phyloP scores from a whole-genome alignment of 2,797 vertebrate species.

The Lithobates pipiens region DNA sequence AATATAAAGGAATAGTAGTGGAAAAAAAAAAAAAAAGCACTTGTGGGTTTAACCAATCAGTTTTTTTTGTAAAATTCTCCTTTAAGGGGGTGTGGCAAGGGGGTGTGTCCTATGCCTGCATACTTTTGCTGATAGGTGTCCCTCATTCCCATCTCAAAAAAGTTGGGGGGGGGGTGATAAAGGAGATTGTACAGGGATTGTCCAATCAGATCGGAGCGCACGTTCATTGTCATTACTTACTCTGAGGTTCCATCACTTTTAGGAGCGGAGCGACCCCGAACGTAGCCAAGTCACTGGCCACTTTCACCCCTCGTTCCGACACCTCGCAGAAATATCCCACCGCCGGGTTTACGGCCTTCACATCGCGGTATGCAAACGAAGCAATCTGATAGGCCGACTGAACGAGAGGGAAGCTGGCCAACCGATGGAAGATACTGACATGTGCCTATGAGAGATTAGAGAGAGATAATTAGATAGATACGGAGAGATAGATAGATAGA shows the following conservation, averaged over 20 bases:
- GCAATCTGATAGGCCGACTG: constrained; percentile 22
- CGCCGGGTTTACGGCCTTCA: constrained; percentile 10
- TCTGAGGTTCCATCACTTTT: constrained; percentile 21
- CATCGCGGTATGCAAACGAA: constrained; percentile 6
- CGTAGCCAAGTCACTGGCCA: background rate
- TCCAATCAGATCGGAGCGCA: background rate
- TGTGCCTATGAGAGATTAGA: background rate
- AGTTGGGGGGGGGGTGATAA: no score
- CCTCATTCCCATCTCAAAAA: no score
- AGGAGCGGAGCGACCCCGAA: background rate
- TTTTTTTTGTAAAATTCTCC: no score
- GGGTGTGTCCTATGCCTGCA: no score
- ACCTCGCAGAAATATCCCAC: background rate
- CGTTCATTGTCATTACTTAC: background rate
- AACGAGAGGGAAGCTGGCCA: constrained; percentile 6
- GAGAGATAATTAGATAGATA: background rate
- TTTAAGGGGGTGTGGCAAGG: no score
- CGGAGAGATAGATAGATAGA: no score
- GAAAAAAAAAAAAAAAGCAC: no score
- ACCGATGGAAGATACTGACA: background rate
- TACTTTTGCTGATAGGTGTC: no score
- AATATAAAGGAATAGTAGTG: no score
- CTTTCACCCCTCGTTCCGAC: constrained; percentile 17
- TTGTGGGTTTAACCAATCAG: no score
- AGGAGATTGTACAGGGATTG: no score